Evolutionary conservation across 2,888 invertebrate genomes (phyloP).

Genomic region (Meteorus cinctellus): DNA sequence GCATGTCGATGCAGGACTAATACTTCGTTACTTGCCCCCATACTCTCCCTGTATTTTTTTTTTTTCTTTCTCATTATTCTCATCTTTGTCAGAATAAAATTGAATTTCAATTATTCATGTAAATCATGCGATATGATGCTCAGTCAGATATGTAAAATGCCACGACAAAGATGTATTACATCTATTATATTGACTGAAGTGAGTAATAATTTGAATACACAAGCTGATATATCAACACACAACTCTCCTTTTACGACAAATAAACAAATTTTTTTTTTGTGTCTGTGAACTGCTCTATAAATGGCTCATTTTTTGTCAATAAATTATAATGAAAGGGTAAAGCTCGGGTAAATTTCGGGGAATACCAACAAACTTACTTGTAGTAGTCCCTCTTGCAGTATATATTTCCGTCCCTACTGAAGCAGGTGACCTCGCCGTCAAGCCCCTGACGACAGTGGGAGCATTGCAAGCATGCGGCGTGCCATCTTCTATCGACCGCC

Average conservation of each 20-base stretch:
- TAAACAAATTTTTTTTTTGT: too few species aligned
- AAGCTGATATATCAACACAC: too few species aligned
- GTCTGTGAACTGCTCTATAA: neutral
- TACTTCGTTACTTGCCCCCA: too few species aligned
- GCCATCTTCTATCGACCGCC: slow-evolving; percentile 95
- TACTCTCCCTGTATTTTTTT: neutral
- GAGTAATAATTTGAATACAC: too few species aligned
- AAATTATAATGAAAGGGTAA: neutral
- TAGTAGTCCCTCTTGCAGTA: slow-evolving; percentile 98
- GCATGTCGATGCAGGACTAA: too few species aligned
- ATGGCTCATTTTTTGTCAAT: neutral
- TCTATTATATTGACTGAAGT: too few species aligned
- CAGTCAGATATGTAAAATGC: neutral
- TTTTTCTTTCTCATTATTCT: neutral
- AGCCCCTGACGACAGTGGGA: slow-evolving; percentile 91
- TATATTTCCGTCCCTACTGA: slow-evolving; percentile 92
- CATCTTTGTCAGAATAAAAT: neutral
- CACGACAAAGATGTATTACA: too few species aligned
- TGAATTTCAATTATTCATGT: neutral
- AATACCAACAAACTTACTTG: slow-evolving; percentile 80
- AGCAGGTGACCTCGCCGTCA: slow-evolving; percentile 94
- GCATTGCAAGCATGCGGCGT: slow-evolving; percentile 92
- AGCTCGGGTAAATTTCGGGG: neutral
- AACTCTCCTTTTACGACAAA: too few species aligned
- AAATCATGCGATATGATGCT: neutral